Evolutionary conservation across 2,797 vertebrate species (phyloP).

Genomic region (Dendrocincla fuliginosa): DNA sequence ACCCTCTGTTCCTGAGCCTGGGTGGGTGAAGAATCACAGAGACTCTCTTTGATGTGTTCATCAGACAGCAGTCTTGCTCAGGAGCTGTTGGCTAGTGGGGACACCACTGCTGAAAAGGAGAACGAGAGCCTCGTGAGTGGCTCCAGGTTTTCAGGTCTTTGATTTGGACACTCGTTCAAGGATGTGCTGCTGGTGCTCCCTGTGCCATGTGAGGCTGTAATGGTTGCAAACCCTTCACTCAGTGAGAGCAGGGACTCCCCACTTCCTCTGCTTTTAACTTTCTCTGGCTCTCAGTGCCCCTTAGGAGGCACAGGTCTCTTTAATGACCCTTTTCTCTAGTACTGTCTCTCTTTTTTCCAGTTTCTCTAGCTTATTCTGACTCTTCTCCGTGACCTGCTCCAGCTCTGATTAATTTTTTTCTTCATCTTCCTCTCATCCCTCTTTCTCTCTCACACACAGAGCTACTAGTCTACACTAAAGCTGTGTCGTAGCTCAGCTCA

Average conservation of each 20-base stretch:
- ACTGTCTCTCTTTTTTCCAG: neutral
- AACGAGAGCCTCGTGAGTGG: neutral
- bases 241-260: neutral
- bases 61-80: neutral
- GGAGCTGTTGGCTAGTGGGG: neutral
- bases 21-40: neutral
- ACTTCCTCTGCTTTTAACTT: neutral
- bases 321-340: neutral
- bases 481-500: neutral
- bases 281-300: neutral
- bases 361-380: neutral
- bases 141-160: neutral
- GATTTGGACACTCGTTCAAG: neutral
- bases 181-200: neutral
- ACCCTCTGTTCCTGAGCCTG: neutral
- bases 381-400: neutral
- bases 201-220: accelerated
- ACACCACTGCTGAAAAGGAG: neutral
- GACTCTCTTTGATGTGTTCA: neutral
- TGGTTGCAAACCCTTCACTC: neutral
- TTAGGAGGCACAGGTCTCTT: neutral
- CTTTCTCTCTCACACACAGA: neutral
- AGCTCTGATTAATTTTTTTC: neutral
- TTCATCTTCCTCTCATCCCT: neutral
- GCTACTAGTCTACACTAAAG: neutral